phyloP scores from a whole-genome alignment of 2,113 vertebrate species.

The Passer domesticus region DNA sequence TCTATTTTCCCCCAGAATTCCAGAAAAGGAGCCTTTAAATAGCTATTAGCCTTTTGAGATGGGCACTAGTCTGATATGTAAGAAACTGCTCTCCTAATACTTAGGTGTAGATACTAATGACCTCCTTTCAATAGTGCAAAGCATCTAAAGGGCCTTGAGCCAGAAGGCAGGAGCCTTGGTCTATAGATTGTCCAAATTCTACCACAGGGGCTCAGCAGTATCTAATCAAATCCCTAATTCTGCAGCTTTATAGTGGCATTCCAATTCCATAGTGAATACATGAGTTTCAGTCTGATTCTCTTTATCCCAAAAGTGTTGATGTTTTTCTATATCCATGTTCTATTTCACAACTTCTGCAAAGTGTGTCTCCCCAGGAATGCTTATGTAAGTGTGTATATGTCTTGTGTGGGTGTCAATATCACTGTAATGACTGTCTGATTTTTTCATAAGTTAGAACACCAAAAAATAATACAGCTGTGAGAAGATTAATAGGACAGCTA shows the following conservation, averaged over 20 bases:
- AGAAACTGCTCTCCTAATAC: neutral
- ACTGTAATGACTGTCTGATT: neutral
- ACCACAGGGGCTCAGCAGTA: neutral
- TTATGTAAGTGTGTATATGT: neutral
- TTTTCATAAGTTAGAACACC: neutral
- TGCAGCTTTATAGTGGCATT: neutral
- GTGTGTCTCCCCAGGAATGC: neutral
- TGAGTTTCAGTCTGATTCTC: neutral
- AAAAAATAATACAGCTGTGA: neutral
- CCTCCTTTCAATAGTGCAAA: neutral
- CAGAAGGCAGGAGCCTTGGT: neutral
- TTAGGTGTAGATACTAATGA: neutral
- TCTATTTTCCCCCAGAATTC: neutral
- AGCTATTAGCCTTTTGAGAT: neutral
- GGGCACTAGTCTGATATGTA: neutral
- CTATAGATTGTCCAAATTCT: neutral
- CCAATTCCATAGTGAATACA: neutral
- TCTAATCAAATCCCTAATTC: neutral
- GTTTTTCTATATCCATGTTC: neutral
- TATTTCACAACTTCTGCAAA: neutral
- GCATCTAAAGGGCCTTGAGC: neutral
- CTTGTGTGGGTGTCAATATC: neutral
- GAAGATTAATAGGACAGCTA: neutral
- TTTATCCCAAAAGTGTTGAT: neutral
- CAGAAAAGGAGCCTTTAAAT: neutral